Evolutionary conservation across 2,888 invertebrate species (phyloP).

Genomic region (Ophion costatus): DNA sequence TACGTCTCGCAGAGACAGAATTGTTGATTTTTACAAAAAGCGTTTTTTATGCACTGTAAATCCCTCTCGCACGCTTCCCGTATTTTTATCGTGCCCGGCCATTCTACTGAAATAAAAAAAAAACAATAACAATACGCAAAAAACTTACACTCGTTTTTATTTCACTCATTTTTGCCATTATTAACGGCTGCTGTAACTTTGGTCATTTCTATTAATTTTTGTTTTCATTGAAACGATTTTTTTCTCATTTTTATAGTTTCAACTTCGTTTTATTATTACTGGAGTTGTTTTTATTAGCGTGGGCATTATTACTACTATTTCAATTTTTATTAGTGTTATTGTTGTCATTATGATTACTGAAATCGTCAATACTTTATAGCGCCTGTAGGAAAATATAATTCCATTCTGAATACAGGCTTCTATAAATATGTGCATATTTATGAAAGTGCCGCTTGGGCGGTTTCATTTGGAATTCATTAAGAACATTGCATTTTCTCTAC

Average conservation of each 20-base stretch:
- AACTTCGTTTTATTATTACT: no score
- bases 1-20: slow-evolving; percentile 72
- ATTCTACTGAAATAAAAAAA: slow-evolving; percentile 16
- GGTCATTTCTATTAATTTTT: no score
- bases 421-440: no score
- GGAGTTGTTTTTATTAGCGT: no score
- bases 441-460: no score
- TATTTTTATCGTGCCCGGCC: slow-evolving; percentile 50
- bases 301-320: not conserved
- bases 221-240: no score
- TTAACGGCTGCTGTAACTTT: no score
- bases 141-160: not conserved
- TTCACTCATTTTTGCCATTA: not conserved
- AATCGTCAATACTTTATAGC: not conserved
- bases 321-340: not conserved
- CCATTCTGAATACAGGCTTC: no score
- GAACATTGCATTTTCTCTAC: not conserved
- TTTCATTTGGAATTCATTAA: not conserved
- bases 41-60: slow-evolving; percentile 71
- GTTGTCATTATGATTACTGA: not conserved
- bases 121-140: not conserved
- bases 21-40: slow-evolving; percentile 72
- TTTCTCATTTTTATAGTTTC: no score
- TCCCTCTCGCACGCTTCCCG: slow-evolving; percentile 73
- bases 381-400: no score